Conservation (phyloP, 1,140 invertebrate genomes). For the Leptopilina clavipes region DNA sequence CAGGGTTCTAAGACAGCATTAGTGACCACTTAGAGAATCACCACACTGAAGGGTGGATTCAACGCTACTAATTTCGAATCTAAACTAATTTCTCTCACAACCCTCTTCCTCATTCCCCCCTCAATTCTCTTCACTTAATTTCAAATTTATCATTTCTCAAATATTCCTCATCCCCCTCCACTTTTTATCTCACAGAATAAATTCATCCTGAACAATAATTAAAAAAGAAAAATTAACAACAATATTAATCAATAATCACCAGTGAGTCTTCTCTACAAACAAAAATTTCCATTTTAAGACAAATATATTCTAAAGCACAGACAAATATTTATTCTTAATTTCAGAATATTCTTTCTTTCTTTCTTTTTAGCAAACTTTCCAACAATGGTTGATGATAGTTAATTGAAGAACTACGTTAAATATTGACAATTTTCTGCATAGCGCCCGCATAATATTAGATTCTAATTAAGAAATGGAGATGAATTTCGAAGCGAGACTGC, state of each 20-base stretch:
- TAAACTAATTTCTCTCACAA: conserved; percentile 54
- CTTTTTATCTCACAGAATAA: too few species aligned
- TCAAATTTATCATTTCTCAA: background rate
- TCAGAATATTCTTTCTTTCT: too few species aligned
- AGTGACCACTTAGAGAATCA: conserved; percentile 72
- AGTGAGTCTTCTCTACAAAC: too few species aligned
- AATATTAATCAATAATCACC: too few species aligned
- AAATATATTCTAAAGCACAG: too few species aligned
- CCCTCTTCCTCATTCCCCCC: conserved; percentile 29
- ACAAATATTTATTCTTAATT: too few species aligned
- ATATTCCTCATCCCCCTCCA: background rate
- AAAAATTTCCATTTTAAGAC: too few species aligned
- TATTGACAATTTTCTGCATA: background rate
- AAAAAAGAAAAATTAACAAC: too few species aligned
- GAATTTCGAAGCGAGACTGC: conserved; percentile 44
- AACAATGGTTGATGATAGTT: background rate
- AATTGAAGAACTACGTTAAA: background rate
- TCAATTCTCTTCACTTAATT: conserved; percentile 39
- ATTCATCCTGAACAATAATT: too few species aligned
- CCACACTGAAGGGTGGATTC: conserved; percentile 61
- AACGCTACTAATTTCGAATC: conserved; percentile 63
- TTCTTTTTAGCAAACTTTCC: background rate
- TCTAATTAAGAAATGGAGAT: conserved; percentile 51
- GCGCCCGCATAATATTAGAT: conserved; percentile 48
- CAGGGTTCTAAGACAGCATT: conserved; percentile 71